Evolutionary conservation across 2,888 invertebrate genomes (phyloP), one percentile per base, ranked within the genome.

Genomic region (Geotrupes spiniger): DNA sequence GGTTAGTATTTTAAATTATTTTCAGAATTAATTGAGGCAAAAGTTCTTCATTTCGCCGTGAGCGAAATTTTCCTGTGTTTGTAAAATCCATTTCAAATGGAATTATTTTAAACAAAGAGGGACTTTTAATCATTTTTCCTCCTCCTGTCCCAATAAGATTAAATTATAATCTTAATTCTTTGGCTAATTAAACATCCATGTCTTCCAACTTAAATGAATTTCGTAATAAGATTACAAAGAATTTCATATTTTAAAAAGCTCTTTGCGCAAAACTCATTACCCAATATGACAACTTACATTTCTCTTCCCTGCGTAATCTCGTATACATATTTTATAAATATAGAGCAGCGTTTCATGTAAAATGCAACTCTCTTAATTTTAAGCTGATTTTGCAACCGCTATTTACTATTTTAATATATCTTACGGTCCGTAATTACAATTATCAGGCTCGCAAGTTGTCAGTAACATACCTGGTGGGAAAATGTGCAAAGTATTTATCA

Each of bases 151-250:
- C 57, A 59, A 62, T 61, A 58, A 62, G 59, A 63, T 63, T 62
- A 62, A 60, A 54, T 56, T 62, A 61, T 59, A 60, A 58, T 59
- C 56, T 62, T 63, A 63, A 65, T 64, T 62, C 64, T 53, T 52
- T 57, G 53, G 60, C 62, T 63, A 65, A 65, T 65, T 65, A 65
- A 63, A 63, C 65, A 63, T 63, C 64, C 57, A 60, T 61, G 62
- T 58, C 61, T 59, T 53, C 57, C 52, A 64, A 64, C 62, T 64
- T 63, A 61, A 62, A 61, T 60, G 63, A 60, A 62, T 63, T 60
- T 53, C 49, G 53, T 63, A 65, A 64, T 61, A 51, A 60, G 63
- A 65, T 65, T 64, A 64, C 56, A 42, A 36, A 43, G 50, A 53
- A 56, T 52, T 58, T 59, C 55, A 58, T 60, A 59, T 62, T 61